These are phyloP conservation scores for Pollenia angustigena DNA, from an alignment of 2,888 invertebrate species.

Conservation along the genomic window DNA sequence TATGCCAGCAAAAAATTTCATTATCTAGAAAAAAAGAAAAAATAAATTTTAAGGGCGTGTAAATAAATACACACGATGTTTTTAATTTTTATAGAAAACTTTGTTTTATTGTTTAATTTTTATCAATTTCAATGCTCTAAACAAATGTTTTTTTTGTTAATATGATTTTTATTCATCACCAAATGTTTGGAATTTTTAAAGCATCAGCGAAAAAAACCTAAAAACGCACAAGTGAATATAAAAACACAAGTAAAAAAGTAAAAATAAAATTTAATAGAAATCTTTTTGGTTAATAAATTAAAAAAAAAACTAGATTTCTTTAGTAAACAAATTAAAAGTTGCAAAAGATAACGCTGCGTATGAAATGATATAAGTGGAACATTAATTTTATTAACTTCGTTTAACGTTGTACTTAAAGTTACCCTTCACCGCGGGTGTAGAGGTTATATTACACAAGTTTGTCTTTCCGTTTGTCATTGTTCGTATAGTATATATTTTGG, in stretches of 20 bases:
- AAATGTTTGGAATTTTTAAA: not conserved
- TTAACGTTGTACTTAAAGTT: too few relatives aligned
- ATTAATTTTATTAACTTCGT: not conserved
- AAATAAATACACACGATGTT: slow-evolving; percentile 7
- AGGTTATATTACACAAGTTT: too few relatives aligned
- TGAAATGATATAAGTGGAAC: slow-evolving; percentile 7
- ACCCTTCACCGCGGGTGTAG: too few relatives aligned
- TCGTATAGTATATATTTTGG: too few relatives aligned
- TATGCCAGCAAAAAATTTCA: not conserved
- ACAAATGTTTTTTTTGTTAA: slow-evolving; percentile 29
- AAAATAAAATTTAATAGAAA: slow-evolving; percentile 21
- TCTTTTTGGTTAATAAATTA: slow-evolving; percentile 1
- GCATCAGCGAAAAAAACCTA: not conserved
- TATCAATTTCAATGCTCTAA: not conserved
- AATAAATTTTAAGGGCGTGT: slow-evolving; percentile 12
- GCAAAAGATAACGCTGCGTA: not conserved
- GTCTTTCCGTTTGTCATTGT: fast-evolving
- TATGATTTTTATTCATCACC: not conserved
- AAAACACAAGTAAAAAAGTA: not conserved
- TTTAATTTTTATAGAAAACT: not conserved
- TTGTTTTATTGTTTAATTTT: not conserved
- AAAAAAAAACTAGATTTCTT: slow-evolving; percentile 17
- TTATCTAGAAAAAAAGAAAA: not conserved
- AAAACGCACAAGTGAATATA: slow-evolving; percentile 6
- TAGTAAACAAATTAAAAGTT: not conserved